Conservation (phyloP, 2,888 invertebrate species). For the Drosophila paramelanica region DNA sequence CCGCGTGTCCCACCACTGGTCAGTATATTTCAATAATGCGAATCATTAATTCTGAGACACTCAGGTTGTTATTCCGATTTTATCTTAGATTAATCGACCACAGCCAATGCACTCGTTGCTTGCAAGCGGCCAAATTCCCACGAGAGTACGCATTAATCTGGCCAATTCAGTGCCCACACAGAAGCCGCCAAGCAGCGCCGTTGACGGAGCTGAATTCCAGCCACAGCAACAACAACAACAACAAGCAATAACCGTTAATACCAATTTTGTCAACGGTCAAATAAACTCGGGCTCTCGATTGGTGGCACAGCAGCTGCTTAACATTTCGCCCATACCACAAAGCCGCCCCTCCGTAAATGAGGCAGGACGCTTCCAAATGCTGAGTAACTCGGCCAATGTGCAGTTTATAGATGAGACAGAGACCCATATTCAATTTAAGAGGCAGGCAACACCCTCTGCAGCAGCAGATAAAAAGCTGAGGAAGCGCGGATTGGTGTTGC, state of each 20-base stretch:
- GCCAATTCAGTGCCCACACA: constrained; percentile 81
- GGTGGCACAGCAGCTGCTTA: constrained; percentile 87
- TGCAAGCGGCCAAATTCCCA: constrained; percentile 88
- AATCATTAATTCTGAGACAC: neutral
- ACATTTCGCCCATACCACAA: constrained; percentile 39
- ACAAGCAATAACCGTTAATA: constrained; percentile 83
- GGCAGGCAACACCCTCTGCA: constrained; percentile 42
- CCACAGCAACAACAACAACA: constrained; percentile 56
- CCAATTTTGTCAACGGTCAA: constrained; percentile 88
- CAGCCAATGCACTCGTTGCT: constrained; percentile 86
- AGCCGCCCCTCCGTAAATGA: constrained; percentile 14
- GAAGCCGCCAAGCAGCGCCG: neutral
- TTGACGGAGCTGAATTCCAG: constrained; percentile 84
- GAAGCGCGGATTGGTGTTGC: constrained; percentile 88
- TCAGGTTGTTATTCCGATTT: neutral
- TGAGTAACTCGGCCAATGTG: constrained; percentile 87
- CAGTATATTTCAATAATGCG: constrained; percentile 28
- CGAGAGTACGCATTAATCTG: constrained; percentile 86
- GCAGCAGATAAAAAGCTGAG: constrained; percentile 80
- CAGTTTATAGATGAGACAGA: constrained; percentile 87
- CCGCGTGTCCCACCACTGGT: constrained; percentile 86
- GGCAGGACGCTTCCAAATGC: constrained; percentile 63
- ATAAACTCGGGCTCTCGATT: constrained; percentile 86
- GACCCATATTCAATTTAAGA: constrained; percentile 81
- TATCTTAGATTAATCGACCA: constrained; percentile 84